Base-by-base conservation (phyloP, 2,113 vertebrate species). In the Hippocampus comes region DNA sequence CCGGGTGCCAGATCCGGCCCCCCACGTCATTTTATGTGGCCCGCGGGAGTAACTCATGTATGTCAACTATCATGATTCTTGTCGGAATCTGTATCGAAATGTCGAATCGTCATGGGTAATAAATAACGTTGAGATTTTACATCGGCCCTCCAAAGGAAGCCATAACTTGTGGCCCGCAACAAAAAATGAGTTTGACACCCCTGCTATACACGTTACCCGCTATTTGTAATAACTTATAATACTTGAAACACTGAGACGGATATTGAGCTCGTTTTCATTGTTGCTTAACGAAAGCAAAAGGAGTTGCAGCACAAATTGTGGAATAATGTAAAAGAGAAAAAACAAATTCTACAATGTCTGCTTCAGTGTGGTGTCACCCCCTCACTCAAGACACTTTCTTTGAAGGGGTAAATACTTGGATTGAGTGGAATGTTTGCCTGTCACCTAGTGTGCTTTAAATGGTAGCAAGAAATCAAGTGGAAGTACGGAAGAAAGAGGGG, bases 391-490 rank as follows among this genome's bases (percentile, higher is more conserved):
- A 81, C 81, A 75, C 64, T 27, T 60, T 59, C 86, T 91, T 91
- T 90, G 90, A 91, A 89, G 89, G 89, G 78, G 81, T 88, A 86
- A 87, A 82, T 84, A 85, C 81, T 83, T 90, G 86, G 84, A 86
- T 89, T 78, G 71, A 53, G 71, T 77, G 77, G 89, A 87, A 85
- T 86, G 76, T 87, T 76, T 80, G 81, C 76, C 86, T 86, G 89
- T 89, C 89, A 87, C 79, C 81, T 83, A 86, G 88, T 90, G 89
- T 80, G 73, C 79, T 80, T 85, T 84, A 74, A 69, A 70, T 86
- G 88, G 86, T 90, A 88, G 89, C 87, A 88, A 89, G 74, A 79
- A 82, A 86, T 74, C 72, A 86, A 72, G 78, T 79, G 81, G 77
- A 90, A 84, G 84, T 88, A 75, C 38, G 68, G 69, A 78, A 73